Evolutionary conservation across 2,113 vertebrate species (phyloP), one percentile per base, ranked within the genome.

Genomic region (Sphyrna mokarran): DNA sequence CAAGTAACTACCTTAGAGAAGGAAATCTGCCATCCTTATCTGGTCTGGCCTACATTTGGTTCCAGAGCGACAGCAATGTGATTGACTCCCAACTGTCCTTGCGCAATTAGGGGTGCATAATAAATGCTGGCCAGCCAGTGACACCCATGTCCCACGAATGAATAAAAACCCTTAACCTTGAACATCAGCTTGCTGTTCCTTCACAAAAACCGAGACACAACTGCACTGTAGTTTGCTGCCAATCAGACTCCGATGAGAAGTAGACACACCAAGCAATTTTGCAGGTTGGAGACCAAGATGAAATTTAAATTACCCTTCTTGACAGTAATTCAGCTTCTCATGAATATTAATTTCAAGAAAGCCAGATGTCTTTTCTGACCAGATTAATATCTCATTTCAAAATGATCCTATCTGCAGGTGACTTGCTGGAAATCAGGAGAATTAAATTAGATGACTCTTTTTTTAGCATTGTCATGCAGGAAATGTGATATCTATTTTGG

Each of bases 341-440:
- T 66, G 33, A 91, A 66, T n/a, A 66, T 66, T 66, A 66, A 66
- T 18, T 66, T 91, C 1, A 91, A 91, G 58, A 66, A 66, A 37
- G 61, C 33, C 89, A 66, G 87, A 37, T 66, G 14, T 91, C 89
- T 91, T 66, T 9, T 91, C n/a, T 61, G n/a, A 91, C 58, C 1
- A n/a, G 33, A 91, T 91, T 91, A 91, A 91, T n/a, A 66, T 63
- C 89, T 91, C 33, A 91, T 91, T 40, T 91, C 89, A 66, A 66
- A 91, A n/a, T 91, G 33, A 37, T 37, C 89, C 58, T n/a, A 91
- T 54, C 29, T 66, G 89, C 89, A 91, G 89, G 33, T 66, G 16
- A 91, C 37, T 66, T 37, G 66, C 7, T 91, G 58, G 33, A 91
- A 66, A 91, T 91, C 58, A 63, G 0, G 33, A 66, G 89, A 91